Percentiles rank a stretch among this genome's conserved stretches.
phyloP scores from a whole-genome alignment of 2,797 vertebrate species.

The Gymnothorax reevesii region DNA sequence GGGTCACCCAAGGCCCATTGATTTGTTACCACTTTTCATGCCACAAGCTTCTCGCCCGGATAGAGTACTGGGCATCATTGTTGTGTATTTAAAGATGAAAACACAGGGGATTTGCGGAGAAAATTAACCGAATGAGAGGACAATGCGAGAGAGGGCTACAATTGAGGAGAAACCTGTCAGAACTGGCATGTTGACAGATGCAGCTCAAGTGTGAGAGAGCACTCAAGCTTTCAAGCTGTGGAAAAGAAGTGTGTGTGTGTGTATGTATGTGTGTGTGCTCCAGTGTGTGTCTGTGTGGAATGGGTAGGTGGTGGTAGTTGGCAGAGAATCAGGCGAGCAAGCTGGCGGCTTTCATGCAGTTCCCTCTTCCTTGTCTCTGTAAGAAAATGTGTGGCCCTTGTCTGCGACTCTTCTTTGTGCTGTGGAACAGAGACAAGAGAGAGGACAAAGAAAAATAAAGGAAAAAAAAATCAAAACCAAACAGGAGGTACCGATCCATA shows the following conservation, averaged over 20 bases:
- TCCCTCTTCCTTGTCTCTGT: not conserved
- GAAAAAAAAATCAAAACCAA: not conserved
- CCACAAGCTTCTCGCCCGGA: no score
- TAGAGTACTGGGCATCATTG: no score
- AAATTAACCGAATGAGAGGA: no score
- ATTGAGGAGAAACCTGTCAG: no score
- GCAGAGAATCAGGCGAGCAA: not conserved
- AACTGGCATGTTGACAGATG: no score
- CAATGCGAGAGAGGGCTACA: no score
- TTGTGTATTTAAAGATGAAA: no score
- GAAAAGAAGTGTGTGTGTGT: not conserved
- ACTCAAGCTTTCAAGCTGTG: not conserved
- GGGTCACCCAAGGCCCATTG: no score
- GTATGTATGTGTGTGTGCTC: no score
- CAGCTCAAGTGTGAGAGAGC: not conserved
- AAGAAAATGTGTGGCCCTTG: not conserved
- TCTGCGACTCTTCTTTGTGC: not conserved
- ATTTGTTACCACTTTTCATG: no score
- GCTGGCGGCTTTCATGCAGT: not conserved
- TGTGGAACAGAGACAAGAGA: not conserved
- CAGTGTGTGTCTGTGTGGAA: not conserved
- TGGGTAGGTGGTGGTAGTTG: not conserved
- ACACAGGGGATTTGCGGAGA: no score
- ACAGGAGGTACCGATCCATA: slow-evolving; percentile 6
- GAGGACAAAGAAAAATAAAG: not conserved